Conservation (phyloP, 1,140 invertebrate species). For the Drosophila rufa region DNA sequence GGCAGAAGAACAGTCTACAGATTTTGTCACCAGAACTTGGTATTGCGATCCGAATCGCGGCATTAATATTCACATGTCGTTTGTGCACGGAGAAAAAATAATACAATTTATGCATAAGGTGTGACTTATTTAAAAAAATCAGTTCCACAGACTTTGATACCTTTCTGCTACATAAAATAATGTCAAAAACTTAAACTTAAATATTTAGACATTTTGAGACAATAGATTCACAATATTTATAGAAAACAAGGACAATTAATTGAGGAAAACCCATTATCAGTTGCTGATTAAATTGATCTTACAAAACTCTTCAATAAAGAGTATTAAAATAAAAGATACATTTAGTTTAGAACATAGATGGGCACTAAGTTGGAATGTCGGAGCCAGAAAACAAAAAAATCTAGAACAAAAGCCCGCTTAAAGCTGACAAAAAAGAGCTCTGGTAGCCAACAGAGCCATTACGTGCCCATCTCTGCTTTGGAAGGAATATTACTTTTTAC, state of each 20-base stretch:
- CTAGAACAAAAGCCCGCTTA: too few relatives aligned
- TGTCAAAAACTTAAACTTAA: too few relatives aligned
- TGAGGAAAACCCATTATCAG: not conserved
- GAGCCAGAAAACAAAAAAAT: too few relatives aligned
- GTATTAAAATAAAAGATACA: not conserved
- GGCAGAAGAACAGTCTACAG: conserved; percentile 41
- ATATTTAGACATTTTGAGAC: not conserved
- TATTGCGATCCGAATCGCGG: conserved; percentile 60
- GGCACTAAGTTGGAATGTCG: too few relatives aligned
- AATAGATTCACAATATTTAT: not conserved
- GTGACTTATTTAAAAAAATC: too few relatives aligned
- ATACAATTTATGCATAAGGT: too few relatives aligned
- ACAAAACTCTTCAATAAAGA: not conserved
- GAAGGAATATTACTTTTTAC: not conserved
- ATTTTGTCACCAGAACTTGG: conserved; percentile 70
- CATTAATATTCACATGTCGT: conserved; percentile 84
- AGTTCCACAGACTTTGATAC: too few relatives aligned
- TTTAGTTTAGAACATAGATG: not conserved
- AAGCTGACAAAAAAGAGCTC: too few relatives aligned
- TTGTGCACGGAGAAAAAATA: conserved; percentile 33
- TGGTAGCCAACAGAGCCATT: too few relatives aligned
- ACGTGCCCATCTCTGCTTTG: not conserved
- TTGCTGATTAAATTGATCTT: not conserved
- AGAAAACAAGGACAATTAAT: not conserved
- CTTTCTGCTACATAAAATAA: too few relatives aligned